Conservation (phyloP, 2,797 vertebrate genomes). For the Microchirus variegatus region DNA sequence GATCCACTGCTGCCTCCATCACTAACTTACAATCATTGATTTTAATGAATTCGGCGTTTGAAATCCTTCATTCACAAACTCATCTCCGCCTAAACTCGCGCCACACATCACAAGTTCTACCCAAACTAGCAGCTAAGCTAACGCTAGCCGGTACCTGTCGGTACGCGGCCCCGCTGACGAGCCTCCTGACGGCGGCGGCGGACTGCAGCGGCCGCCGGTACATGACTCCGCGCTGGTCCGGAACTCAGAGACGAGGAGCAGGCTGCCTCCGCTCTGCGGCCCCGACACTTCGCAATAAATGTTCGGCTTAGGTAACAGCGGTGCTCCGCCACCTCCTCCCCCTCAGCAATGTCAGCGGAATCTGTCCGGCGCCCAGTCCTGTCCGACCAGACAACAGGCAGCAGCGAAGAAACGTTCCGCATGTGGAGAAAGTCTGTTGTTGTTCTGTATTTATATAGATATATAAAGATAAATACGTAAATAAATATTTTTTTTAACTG, state of each 20-base stretch:
- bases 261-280: conserved; percentile 26
- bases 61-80: too few relatives aligned
- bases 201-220: conserved; percentile 79
- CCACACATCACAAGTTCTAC: neutral
- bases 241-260: conserved; percentile 34
- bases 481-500: too few relatives aligned
- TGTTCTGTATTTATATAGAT: neutral
- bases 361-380: conserved; percentile 41
- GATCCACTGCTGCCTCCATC: too few relatives aligned
- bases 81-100: neutral
- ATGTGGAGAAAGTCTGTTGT: too few relatives aligned
- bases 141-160: conserved; percentile 69
- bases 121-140: conserved; percentile 41
- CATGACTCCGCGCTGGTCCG: conserved; percentile 68
- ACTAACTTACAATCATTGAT: too few relatives aligned
- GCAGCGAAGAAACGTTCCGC: conserved; percentile 16
- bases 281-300: conserved; percentile 2
- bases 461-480: neutral
- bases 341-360: conserved; percentile 80
- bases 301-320: conserved; percentile 59
- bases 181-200: conserved; percentile 56
- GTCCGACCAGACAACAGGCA: conserved; percentile 50
- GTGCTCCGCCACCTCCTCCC: conserved; percentile 44
- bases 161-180: conserved; percentile 48
- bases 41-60: too few relatives aligned